Percentiles rank a stretch among this genome's conserved stretches.
These are phyloP conservation scores for Odocoileus virginianus DNA, from an alignment of 2,113 vertebrate species.

Conservation along the genomic window DNA sequence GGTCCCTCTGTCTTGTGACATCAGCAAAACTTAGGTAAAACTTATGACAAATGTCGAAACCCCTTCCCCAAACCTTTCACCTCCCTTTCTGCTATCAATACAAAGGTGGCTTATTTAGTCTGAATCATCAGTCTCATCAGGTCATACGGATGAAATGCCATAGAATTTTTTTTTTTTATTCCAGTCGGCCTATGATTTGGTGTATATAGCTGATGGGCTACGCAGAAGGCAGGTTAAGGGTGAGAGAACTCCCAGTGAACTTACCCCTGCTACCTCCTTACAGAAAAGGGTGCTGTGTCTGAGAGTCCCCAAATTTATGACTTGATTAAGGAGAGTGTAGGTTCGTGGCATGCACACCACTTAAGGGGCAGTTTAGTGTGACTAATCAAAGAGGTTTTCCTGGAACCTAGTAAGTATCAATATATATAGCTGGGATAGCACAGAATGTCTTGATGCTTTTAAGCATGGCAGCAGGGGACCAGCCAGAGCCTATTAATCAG, in stretches of 20 bases:
- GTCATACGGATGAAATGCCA: neutral
- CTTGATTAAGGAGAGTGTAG: slow-evolving; percentile 78
- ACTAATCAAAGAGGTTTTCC: slow-evolving; percentile 82
- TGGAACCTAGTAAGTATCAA: slow-evolving; percentile 72
- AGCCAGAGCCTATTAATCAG: slow-evolving; percentile 79
- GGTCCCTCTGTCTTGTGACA: neutral
- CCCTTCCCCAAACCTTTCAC: neutral
- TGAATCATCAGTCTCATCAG: neutral
- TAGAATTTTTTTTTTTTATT: neutral
- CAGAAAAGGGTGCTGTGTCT: slow-evolving; percentile 42
- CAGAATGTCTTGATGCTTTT: slow-evolving; percentile 76
- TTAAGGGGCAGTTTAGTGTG: slow-evolving; percentile 76
- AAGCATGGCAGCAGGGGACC: slow-evolving; percentile 67
- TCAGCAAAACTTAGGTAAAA: neutral
- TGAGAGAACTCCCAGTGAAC: slow-evolving; percentile 50
- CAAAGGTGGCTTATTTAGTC: neutral
- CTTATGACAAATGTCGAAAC: neutral
- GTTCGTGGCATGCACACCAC: slow-evolving; percentile 69
- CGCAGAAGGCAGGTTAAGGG: neutral
- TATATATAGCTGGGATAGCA: slow-evolving; percentile 64
- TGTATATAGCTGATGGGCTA: neutral
- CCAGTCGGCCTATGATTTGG: neutral
- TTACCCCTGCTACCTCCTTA: neutral
- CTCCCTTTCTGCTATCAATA: neutral
- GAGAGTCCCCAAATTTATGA: slow-evolving; percentile 76